Evolutionary conservation across 2,113 vertebrate genomes (phyloP).

Genomic region (Oncorhynchus nerka): DNA sequence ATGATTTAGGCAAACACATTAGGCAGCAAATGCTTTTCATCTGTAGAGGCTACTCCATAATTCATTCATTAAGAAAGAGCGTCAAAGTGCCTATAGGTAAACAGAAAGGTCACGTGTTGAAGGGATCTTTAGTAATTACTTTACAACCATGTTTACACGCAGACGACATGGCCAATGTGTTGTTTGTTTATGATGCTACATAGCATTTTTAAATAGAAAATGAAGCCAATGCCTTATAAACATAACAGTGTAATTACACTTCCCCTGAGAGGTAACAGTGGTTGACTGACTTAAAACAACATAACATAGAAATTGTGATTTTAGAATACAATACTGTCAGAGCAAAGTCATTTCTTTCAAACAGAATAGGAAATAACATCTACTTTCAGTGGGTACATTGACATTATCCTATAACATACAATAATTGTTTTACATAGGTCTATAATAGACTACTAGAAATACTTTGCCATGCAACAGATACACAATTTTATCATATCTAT

Average conservation of each 20-base stretch:
- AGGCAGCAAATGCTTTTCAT: constrained; percentile 67
- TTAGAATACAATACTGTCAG: not conserved
- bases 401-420: not conserved
- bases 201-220: constrained; percentile 35
- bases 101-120: constrained; percentile 64
- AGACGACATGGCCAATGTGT: constrained; percentile 46
- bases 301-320: not conserved
- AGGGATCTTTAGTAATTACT: constrained; percentile 67
- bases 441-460: not conserved
- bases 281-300: not conserved
- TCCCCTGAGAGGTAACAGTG: not conserved
- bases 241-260: not conserved
- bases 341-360: not conserved
- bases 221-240: not conserved
- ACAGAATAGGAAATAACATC: too few relatives aligned
- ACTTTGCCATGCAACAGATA: too few relatives aligned
- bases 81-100: constrained; percentile 64
- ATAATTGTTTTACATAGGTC: not conserved
- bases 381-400: not conserved
- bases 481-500: not conserved
- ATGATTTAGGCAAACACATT: constrained; percentile 74
- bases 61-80: constrained; percentile 67
- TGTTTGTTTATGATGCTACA: constrained; percentile 45
- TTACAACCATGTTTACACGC: constrained; percentile 61
- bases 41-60: constrained; percentile 64